Evolutionary conservation across 2,113 vertebrate genomes (phyloP), one percentile per base, ranked within the genome.

Genomic region (Butorides virescens): DNA sequence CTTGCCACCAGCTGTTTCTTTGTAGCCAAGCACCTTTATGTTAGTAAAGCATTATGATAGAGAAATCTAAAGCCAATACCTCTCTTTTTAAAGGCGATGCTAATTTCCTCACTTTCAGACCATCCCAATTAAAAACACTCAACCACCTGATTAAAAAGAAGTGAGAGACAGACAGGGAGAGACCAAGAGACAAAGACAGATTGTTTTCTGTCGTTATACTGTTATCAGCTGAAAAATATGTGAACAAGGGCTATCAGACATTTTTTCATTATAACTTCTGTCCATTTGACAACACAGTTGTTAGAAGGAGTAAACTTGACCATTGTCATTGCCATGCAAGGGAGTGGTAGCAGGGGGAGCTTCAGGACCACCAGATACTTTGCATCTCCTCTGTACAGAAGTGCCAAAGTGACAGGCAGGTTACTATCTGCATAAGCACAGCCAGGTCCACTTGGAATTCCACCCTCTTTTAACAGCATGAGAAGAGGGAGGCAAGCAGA

Each of bases 91-190:
- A 98, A 73, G 99, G 99, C 4, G 99, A 99, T 8, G 92, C 86
- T 74, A 99, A 94, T 72, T 89, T 99, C 94, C 98, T 98, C 13
- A 94, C 97, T 97, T 99, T 99, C 95, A 99, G 96, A 46, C 98
- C 99, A 73, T 98, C 98, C 99, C 99, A 99, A 90, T 99, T 99
- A 96, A 99, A 99, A 65, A 99, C 98, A 90, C 98, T 99, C 95
- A 99, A 98, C 99, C 99, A 99, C 96, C 99, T 99, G 91, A 72
- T 90, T 50, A 96, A 47, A 91, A 97, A 85, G 92, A 71, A 59
- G 88, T 19, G 49, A 55, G 50, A 94, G 42, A 82, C n/a, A 86
- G 87, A 50, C 12, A 65, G 61, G 23, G 25, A 80, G 70, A 93
- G 42, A 72, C 21, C 15, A 59, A 65, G 30, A 81, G 26, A 84